Evolutionary conservation across 2,113 vertebrate species (phyloP).

Genomic region (Heterotis niloticus): DNA sequence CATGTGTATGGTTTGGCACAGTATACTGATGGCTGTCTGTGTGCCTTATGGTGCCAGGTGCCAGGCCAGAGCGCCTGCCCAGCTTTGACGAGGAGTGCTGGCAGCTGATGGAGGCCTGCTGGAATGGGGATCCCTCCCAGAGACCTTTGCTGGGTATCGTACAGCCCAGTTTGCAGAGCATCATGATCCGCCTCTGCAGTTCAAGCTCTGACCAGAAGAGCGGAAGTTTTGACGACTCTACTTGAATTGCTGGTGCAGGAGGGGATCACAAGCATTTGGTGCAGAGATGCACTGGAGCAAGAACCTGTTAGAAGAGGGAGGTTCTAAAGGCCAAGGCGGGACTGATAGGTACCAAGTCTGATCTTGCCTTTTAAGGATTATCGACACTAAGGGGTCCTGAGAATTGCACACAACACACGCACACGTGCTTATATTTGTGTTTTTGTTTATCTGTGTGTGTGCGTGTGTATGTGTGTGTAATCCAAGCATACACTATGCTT

Average conservation of each 20-base stretch:
- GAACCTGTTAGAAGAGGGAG: constrained; percentile 46
- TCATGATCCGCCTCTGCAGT: constrained; percentile 84
- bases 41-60: constrained; percentile 60
- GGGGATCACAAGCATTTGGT: background rate
- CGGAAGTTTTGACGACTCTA: constrained; percentile 81
- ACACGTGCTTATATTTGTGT: constrained; percentile 43
- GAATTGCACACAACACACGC: constrained; percentile 34
- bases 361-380: constrained; percentile 35
- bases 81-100: constrained; percentile 93
- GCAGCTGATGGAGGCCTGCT: constrained; percentile 98
- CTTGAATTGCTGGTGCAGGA: constrained; percentile 59
- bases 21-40: background rate
- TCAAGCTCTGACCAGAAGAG: constrained; percentile 57
- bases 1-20: no score
- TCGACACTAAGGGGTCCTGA: constrained; percentile 54
- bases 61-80: constrained; percentile 80
- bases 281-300: background rate
- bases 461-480: constrained; percentile 61
- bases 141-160: constrained; percentile 91
- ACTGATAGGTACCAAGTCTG: constrained; percentile 21
- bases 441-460: constrained; percentile 43
- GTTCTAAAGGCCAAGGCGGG: constrained; percentile 14
- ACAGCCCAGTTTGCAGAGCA: constrained; percentile 86
- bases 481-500: constrained; percentile 43
- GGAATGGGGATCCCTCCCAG: constrained; percentile 87